Evolutionary conservation across 2,888 invertebrate species (phyloP), one percentile per base, ranked within the genome.

Genomic region (Halocaridina rubra): DNA sequence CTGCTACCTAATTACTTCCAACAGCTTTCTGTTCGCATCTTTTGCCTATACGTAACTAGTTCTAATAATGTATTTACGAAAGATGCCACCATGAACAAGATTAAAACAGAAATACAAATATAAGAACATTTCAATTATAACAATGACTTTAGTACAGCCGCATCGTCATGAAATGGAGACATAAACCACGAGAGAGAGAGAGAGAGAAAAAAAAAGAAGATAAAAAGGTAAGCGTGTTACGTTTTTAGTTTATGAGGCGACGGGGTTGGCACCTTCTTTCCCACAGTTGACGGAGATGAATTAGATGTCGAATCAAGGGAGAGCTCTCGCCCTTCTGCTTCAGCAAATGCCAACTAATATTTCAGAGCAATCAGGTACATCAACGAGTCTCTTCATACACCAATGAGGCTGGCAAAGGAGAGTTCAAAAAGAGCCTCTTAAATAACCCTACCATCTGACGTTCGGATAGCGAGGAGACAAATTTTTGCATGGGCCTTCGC

Each of bases 401-500:
- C 67, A 78, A 78, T 78, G 13, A 69, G 69, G 69, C 78, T 53
- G 27, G 64, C 8, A 64, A 19, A 67, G 29, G 78, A 39, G 78
- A 30, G 29, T 46, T 13, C n/a, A n/a, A n/a, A 27, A 32, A 27
- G 67, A 8, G 27, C 29, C 33, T n/a, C 64, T 32, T 30, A 72
- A 72, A 59, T 72, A 57, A 53, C 57, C 57, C 27, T 7, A 27
- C n/a, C 57, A 16, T 16, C 39, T 72, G 61, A 30, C 27, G 59
- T 27, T 39, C 16, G 80, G 39, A 33, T 61, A 72, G 71, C 32
- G 72, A 80, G 29, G 27, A 57, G 30, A 19, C 57, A 59, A 59
- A 59, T 33, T 80, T 80, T 80, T 71, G 72, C 80, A 80, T 71
- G 80, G 80, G 33, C 59, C 72, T 64, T 72, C 80, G 71, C 64